Evolutionary conservation across 2,888 invertebrate species (phyloP), one percentile per base, ranked within the genome.

Genomic region (Lochmaea capreae): DNA sequence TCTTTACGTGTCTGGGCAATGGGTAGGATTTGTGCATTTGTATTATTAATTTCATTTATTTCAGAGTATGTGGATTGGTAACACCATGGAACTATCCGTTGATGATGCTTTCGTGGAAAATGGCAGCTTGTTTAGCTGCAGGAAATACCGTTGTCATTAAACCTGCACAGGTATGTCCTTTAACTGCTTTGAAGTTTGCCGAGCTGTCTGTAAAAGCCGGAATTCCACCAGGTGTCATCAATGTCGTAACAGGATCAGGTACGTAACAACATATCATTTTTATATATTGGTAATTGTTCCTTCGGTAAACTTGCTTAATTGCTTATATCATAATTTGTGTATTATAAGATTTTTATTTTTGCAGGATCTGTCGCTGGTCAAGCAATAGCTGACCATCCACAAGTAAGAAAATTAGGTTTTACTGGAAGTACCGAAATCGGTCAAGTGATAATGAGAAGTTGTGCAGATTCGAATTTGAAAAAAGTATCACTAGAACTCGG

Each of bases 31-130:
- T 26, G 26, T 26, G 26, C 5, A 26, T 26, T 26, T 18, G 26
- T 61, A n/a, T n/a, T 18, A 68, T 61, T 42, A 3, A 39, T 42
- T 33, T 2, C 11, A 2, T 42, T 26, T 66, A 70, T 78, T 87
- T 69, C 81, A 92, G 97, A 0, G 98, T 98, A 3, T 97, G 96
- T 83, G 98, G 94, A 0, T 88, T 98, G 16, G 92, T 98, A 16
- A 97, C 97, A 0, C 98, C 98, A 0, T 99, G 98, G 98, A 98
- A 98, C 87, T 99, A 98, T 86, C 98, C 98, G 0, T 88, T 99
- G 11, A 98, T 99, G 98, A 99, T 98, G 98, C 88, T 98, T 12
- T 96, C 97, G 0, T 98, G 98, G 98, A 98, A 98, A 87, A 97
- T 98, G 97, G 97, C 98, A 0, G 97, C 98, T 3, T 98, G 98